Conservation (phyloP, 2,888 invertebrate genomes). For the Noctua fimbriata region DNA sequence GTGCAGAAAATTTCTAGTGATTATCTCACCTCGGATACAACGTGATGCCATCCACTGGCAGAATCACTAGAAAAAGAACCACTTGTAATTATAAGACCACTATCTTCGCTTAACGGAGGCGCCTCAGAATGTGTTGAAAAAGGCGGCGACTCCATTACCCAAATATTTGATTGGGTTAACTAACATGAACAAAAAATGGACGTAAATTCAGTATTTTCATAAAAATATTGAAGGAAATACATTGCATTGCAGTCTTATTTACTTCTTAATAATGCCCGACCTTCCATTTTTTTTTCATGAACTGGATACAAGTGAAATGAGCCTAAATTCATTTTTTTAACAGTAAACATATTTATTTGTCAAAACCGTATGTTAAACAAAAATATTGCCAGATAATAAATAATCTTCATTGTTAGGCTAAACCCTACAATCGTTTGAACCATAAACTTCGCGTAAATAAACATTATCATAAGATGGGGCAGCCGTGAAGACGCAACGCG, state of each 20-base stretch:
- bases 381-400: too few relatives aligned
- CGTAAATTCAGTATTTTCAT: slow-evolving; percentile 69
- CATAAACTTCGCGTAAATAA: too few relatives aligned
- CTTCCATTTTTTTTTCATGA: background rate
- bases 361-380: too few relatives aligned
- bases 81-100: slow-evolving; percentile 93
- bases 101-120: slow-evolving; percentile 94
- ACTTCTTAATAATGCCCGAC: slow-evolving; percentile 30
- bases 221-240: slow-evolving; percentile 67
- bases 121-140: slow-evolving; percentile 94
- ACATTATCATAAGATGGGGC: too few relatives aligned
- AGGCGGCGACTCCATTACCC: slow-evolving; percentile 94
- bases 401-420: too few relatives aligned
- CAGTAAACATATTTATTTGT: background rate
- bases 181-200: slow-evolving; percentile 75
- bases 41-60: slow-evolving; percentile 92
- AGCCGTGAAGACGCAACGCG: too few relatives aligned
- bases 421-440: too few relatives aligned
- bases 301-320: slow-evolving; percentile 39
- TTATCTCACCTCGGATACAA: slow-evolving; percentile 91
- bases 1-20: slow-evolving; percentile 38
- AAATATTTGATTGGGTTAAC: slow-evolving; percentile 66
- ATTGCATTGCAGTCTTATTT: slow-evolving; percentile 43
- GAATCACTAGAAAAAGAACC: slow-evolving; percentile 94
- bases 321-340: background rate